Conservation (phyloP, 2,888 invertebrate genomes). For the Girardia tigrina region DNA sequence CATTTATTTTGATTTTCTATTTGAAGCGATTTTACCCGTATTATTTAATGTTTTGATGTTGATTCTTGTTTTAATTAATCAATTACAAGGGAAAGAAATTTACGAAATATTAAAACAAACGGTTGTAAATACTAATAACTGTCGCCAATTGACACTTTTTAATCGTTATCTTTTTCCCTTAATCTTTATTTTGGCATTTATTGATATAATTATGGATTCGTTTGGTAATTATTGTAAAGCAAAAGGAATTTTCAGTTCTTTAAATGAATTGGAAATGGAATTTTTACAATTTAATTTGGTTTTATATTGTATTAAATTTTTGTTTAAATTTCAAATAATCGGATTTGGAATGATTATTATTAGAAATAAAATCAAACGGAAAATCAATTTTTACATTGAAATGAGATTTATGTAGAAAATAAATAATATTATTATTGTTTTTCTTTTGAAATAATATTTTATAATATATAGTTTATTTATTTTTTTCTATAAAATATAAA, state of each 20-base stretch:
- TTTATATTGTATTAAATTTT: neutral
- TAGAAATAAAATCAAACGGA: neutral
- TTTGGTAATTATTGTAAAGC: neutral
- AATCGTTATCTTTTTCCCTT: neutral
- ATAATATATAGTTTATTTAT: too few relatives aligned
- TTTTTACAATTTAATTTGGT: neutral
- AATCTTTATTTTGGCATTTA: neutral
- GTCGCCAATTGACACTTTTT: neutral
- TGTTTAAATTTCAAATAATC: constrained; percentile 17
- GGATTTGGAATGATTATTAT: neutral
- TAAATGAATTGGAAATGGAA: neutral
- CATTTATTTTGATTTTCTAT: neutral
- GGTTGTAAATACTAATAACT: neutral
- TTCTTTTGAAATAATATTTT: too few relatives aligned
- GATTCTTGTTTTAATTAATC: neutral
- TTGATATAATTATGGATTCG: neutral
- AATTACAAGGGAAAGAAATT: neutral
- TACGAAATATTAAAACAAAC: neutral
- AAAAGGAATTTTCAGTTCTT: neutral
- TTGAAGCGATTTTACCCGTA: neutral
- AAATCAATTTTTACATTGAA: neutral
- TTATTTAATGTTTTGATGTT: neutral
- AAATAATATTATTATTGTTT: too few relatives aligned
- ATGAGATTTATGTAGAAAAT: too few relatives aligned
- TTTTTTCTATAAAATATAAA: too few relatives aligned